Base-by-base conservation (phyloP, 2,113 vertebrate species). In the Euleptes europaea region DNA sequence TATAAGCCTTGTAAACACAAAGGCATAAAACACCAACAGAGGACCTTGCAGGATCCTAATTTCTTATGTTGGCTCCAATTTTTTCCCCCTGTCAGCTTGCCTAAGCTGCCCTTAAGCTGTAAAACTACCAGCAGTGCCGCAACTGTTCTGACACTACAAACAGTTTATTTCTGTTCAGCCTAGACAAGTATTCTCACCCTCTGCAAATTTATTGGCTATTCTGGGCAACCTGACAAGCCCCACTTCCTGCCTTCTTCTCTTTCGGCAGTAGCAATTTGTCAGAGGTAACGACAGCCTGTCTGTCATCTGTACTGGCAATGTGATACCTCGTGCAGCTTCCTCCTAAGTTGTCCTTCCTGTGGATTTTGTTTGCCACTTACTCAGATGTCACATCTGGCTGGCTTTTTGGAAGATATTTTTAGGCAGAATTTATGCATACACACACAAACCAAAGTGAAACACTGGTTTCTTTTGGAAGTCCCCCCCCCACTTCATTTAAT, bases 331-430 rank as follows among this genome's bases (percentile, higher is more conserved):
- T 60, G 1, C 28, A 44, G 73, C 74, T n/a, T n/a, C 19, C 19
- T 71, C 49, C 12, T 42, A 74, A 35, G 40, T 75, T n/a, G 60
- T 15, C n/a, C 9, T 71, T 66, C 60, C 57, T 51, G 0, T 10
- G 14, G n/a, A n/a, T 81, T 81, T 63, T 63, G 19, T 44, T 47
- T n/a, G 54, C 38, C 23, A 19, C 81, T 4, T 74, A 74, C 31
- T 65, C 51, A 33, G 70, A 74, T 73, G n/a, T 65, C 51, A 74
- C 7, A 57, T 83, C 70, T 83, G 81, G 31, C 70, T 60, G 49
- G 66, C 38, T 13, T 83, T 65, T 33, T 33, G 31, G 11, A 63
- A 65, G 31, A 14, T 74, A 74, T 47, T 74, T 73, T 83, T 74
- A 65, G 81, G 28, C 42, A 5, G 54, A 63, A 28, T 28, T 26